These are phyloP conservation scores for Rafetus swinhoei DNA, from an alignment of 2,113 vertebrate genomes.

Conservation along the genomic window DNA sequence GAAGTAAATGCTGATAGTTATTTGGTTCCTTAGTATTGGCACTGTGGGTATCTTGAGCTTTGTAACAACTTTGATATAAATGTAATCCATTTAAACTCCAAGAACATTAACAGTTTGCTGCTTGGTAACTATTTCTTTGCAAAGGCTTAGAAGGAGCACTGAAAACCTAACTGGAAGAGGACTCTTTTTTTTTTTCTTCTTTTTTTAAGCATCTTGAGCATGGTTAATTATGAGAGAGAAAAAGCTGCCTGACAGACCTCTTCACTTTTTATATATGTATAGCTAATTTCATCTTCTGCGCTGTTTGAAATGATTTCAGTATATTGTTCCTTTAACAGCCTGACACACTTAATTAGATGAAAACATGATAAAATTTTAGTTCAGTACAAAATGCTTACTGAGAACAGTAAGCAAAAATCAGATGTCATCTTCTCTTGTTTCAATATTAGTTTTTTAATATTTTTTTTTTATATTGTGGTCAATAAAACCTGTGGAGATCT, in stretches of 20 bases:
- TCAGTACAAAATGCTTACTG: constrained; percentile 32
- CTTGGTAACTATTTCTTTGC: constrained; percentile 56
- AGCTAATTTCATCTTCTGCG: constrained; percentile 38
- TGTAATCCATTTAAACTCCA: constrained; percentile 1
- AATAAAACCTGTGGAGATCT: constrained; percentile 69
- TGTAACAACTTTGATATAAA: constrained; percentile 10
- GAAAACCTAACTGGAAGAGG: constrained; percentile 59
- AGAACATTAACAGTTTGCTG: neutral
- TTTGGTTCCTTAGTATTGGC: neutral
- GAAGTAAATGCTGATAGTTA: neutral
- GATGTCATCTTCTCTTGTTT: constrained; percentile 26
- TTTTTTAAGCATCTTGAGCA: constrained; percentile 50
- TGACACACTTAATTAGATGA: constrained; percentile 5
- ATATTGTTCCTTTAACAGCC: constrained; percentile 43
- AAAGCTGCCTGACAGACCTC: constrained; percentile 53
- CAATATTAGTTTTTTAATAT: constrained; percentile 26
- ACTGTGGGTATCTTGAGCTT: constrained; percentile 11
- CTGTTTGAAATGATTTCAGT: constrained; percentile 30
- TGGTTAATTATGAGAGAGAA: constrained; percentile 32
- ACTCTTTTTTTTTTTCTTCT: neutral
- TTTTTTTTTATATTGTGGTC: constrained; percentile 58
- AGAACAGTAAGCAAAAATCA: constrained; percentile 21
- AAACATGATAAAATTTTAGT: constrained; percentile 23
- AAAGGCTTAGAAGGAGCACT: constrained; percentile 76
- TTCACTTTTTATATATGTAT: constrained; percentile 49